Evolutionary conservation across 2,113 vertebrate genomes (phyloP), one percentile per base, ranked within the genome.

Genomic region (Bostrychus sinensis): DNA sequence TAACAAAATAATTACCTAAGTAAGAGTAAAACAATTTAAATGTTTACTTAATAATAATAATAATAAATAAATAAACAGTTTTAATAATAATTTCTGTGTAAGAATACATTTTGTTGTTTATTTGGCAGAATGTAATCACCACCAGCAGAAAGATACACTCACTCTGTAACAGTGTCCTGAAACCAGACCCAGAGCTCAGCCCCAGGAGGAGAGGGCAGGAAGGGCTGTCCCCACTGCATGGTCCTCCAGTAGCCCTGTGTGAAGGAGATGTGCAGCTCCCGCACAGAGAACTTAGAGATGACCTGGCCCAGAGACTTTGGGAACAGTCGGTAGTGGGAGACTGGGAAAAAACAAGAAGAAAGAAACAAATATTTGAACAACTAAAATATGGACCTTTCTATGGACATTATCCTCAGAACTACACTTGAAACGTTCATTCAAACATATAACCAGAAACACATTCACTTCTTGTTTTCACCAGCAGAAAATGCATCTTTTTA

Each of bases 261-360:
- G 79, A 96, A 94, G 72, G 93, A 92, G 20, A 96, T 94, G 82
- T 96, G 95, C 14, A 97, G 92, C 88, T 99, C 97, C 26, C 91
- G 90, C 41, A 98, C 92, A 0, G 95, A 95, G 81, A 96, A 96
- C 71, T 96, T 97, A 0, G 95, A 94, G 85, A 98, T 94, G 79
- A 99, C 89, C 77, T 93, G 95, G 3, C 97, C 97, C 85, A 98
- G 81, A 0, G 95, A 96, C 87, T 98, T 99, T 3, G 96, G 96
- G 80, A 98, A 99, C 2, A 99, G 91, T 80, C 94, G 92, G 91
- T 98, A 98, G 90, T 99, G 96, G 86, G 95, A 97, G 12, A 94
- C 95, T 97, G 75, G 0, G 5, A 62, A 67, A 72, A 45, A 69
- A 50, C 12, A 48, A 0, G 39, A 60, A 5, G 0, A 42, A 11